Evolutionary conservation across 2,113 vertebrate species (phyloP), one percentile per base, ranked within the genome.

Genomic region (Ceratotherium simum): DNA sequence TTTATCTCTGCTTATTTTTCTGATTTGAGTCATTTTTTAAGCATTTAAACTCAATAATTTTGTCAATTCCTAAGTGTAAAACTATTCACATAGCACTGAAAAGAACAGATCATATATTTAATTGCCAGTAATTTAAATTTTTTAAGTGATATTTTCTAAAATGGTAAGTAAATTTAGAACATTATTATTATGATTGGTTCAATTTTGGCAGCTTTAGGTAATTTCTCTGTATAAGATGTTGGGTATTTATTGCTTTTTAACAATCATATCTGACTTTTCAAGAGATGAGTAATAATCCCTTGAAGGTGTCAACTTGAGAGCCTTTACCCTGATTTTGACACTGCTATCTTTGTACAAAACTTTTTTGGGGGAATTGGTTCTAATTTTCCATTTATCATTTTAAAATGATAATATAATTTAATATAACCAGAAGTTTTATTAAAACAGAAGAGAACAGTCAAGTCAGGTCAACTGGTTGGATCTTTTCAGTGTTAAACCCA

Each of bases 1-100:
- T 92, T 95, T 96, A 80, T 91, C 20, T 73, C 39, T 96, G 54
- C n/a, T 31, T 8, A 84, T 82, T 88, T 91, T 88, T 95, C 69
- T 82, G 11, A 82, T 65, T 17, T 60, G 42, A 82, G 21, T 93
- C 39, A 93, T n/a, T 91, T 90, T 92, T 79, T 72, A 96, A 95
- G 51, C 90, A 83, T 54, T 69, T 81, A 54, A 81, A 0, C 39
- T 62, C 27, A 67, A 62, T 33, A 76, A 72, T 93, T 97, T 90
- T 97, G 69, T 93, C 23, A 75, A 36, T 92, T 27, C 56, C 23
- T 92, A 69, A 6, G 3, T 56, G 48, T 70, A 88, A 91, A 70
- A 79, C 13, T 92, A 25, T 87, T 64, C 42, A 76, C 46, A n/a
- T 7, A 90, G 60, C n/a, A 85, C 21, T 78, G n/a, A 91, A 94